Percentiles rank a stretch among this genome's conserved stretches.
Conservation (phyloP, 2,113 vertebrate genomes). For the Podocnemis expansa region DNA sequence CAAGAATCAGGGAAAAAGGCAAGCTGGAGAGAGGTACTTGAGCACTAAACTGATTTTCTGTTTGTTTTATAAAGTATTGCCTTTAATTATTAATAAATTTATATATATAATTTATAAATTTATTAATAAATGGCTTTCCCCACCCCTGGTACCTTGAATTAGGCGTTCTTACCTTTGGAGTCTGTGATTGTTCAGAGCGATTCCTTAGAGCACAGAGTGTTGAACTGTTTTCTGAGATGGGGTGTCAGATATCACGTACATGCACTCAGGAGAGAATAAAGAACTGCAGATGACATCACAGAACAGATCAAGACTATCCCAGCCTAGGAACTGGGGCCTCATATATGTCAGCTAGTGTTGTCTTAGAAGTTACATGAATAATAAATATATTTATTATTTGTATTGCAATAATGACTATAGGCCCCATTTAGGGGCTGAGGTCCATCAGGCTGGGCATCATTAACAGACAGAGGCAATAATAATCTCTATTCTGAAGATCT, state of each 20-base stretch:
- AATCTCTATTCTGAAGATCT: constrained; percentile 12
- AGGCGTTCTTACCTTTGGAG: background rate
- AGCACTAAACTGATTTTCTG: background rate
- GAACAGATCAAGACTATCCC: accelerated
- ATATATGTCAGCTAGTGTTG: accelerated
- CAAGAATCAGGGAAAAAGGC: background rate
- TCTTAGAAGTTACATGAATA: background rate
- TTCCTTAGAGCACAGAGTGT: background rate
- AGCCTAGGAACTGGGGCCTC: background rate
- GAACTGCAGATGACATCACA: background rate
- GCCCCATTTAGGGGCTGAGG: constrained; percentile 31
- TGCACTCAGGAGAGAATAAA: accelerated
- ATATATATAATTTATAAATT: too few species aligned
- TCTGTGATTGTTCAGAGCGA: background rate
- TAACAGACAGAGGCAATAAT: background rate
- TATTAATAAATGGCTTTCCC: background rate
- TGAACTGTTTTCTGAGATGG: constrained; percentile 31
- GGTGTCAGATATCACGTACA: background rate
- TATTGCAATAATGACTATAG: constrained; percentile 9
- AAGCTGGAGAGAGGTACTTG: background rate
- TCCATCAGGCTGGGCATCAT: background rate
- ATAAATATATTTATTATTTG: background rate
- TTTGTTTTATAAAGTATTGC: background rate
- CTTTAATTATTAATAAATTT: too few species aligned
- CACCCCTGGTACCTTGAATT: background rate